Base-by-base conservation (phyloP, 2,113 vertebrate genomes). In the Chamaea fasciata region DNA sequence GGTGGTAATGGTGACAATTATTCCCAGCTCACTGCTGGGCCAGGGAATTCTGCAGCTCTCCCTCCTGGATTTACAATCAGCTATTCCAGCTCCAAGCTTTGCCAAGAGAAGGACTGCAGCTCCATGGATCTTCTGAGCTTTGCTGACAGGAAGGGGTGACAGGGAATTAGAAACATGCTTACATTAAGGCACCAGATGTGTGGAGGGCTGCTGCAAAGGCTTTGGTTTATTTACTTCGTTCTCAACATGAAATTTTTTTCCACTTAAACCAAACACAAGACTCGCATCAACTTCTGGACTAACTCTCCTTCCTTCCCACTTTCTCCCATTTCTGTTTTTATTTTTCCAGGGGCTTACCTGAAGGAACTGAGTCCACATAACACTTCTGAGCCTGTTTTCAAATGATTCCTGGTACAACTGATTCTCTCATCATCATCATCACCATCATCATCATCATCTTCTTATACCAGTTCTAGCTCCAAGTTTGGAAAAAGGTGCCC, bases 401-500 rank as follows among this genome's bases (percentile, higher is more conserved):
- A 96, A 95, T 96, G 94, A 96, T 11, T 94, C 92, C 95, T 96
- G 95, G 95, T 92, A 95, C 94, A 95, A 95, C 68, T 97, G 86
- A 97, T 92, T 95, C 91, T 95, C 91, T 96, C 91, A 94, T 95
- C 92, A 96, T 19, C 91, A 95, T 20, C 91, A 96, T 9, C 91
- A n/a, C n/a, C n/a, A 96, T 9, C 92, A 95, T 9, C 71, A 75
- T 42, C 92, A 96, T 80, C 95, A 92, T 97, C 95, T 97, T 97
- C 95, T 94, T 94, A 87, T 92, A 96, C 92, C 91, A 95, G 95
- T 83, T 94, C 96, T 97, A 97, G 94, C 92, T 96, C 94, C 96
- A 96, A 97, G 92, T 94, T 94, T 94, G 96, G 96, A 49, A 97
- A 97, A 97, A 96, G 94, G 91, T 97, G 91, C 96, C 96, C 96